Evolutionary conservation across 2,113 vertebrate species (phyloP).

Genomic region (Alethe castanea): DNA sequence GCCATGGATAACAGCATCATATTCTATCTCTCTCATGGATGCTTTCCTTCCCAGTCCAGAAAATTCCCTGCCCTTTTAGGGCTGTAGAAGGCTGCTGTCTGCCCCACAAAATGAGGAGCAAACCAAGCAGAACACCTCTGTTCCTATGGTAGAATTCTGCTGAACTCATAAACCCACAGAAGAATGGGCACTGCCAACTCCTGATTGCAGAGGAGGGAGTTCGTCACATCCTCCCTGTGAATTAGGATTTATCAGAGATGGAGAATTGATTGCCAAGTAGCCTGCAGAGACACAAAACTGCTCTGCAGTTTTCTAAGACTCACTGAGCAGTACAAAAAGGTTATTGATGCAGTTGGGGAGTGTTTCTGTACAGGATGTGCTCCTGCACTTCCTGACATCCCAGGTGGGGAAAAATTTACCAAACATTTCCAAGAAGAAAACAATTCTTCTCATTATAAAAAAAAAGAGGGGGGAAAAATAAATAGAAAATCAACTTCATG

Average conservation of each 20-base stretch:
- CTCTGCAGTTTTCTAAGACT: neutral
- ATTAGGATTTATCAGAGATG: neutral
- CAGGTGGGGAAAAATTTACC: fast-evolving
- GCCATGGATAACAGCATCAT: neutral
- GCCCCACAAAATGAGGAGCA: neutral
- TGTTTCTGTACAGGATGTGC: neutral
- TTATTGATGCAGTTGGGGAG: neutral
- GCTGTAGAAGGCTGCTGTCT: neutral
- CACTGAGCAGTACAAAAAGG: neutral
- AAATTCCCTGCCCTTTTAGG: neutral
- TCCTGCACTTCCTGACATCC: neutral
- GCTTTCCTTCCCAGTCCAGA: neutral
- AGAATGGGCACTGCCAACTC: neutral
- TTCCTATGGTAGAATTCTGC: neutral
- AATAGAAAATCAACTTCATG: neutral
- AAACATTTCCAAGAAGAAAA: neutral
- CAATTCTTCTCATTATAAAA: neutral
- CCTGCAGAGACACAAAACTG: neutral
- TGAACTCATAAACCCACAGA: neutral
- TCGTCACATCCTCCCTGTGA: neutral
- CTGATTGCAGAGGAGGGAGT: neutral
- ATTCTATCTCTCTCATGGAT: neutral
- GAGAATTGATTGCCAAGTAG: neutral
- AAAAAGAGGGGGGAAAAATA: neutral
- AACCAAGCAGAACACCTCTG: neutral